Evolutionary conservation across 2,113 vertebrate species (phyloP).

Genomic region (Muntiacus reevesi): DNA sequence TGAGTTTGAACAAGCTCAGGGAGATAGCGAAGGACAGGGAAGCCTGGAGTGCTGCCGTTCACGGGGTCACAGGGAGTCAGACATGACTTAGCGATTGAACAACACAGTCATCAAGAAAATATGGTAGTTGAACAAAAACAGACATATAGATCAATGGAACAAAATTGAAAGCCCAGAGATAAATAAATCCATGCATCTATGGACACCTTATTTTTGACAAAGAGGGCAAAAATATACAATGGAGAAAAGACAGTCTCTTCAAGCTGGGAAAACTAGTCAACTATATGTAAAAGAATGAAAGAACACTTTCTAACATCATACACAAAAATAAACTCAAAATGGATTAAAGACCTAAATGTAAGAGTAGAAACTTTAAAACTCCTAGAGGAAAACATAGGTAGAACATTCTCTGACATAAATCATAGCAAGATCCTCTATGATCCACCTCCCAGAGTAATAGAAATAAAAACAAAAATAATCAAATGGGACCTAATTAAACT

Average conservation of each 20-base stretch:
- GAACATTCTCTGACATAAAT: not conserved
- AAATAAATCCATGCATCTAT: not conserved
- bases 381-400: not conserved
- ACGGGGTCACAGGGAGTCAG: not conserved
- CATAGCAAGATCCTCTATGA: not conserved
- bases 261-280: not conserved
- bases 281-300: not conserved
- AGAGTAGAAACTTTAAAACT: not conserved
- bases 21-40: not conserved
- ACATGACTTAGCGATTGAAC: not conserved
- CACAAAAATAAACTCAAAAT: not conserved
- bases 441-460: not conserved
- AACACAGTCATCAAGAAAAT: not conserved
- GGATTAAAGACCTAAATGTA: not conserved
- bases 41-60: not conserved
- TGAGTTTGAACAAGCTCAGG: not conserved
- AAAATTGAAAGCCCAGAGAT: not conserved
- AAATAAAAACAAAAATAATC: not conserved
- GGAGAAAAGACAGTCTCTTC: not conserved
- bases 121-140: not conserved
- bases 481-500: not conserved
- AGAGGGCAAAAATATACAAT: not conserved
- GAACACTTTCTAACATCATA: not conserved
- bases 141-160: not conserved
- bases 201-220: not conserved